Conservation (phyloP, 1,140 invertebrate genomes). For the Meloidogyne hapla region DNA sequence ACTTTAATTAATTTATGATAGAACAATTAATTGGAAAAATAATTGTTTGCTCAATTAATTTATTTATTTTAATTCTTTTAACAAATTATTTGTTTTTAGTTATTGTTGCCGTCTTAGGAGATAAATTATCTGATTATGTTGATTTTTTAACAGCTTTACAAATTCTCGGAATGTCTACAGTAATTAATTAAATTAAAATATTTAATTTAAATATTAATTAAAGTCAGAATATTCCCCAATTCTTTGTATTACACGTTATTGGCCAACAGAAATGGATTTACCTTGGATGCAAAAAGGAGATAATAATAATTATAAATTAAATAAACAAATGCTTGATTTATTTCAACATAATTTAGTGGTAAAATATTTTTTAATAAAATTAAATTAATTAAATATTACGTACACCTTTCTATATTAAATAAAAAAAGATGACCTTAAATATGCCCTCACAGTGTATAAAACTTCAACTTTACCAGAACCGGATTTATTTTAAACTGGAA, state of each 20-base stretch:
- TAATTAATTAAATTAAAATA: neutral
- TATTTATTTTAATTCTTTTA: neutral
- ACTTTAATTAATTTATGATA: neutral
- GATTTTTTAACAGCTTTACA: conserved; percentile 33
- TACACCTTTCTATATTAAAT: too few species aligned
- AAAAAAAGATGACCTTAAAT: too few species aligned
- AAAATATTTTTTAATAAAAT: too few species aligned
- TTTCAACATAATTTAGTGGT: conserved; percentile 41
- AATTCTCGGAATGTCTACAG: conserved; percentile 17
- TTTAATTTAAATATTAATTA: neutral
- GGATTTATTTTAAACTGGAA: too few species aligned
- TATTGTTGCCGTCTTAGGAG: conserved; percentile 36
- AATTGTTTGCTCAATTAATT: too few species aligned
- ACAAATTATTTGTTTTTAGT: conserved; percentile 25
- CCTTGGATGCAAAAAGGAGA: conserved; percentile 15
- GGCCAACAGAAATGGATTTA: conserved; percentile 9
- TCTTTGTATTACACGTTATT: conserved; percentile 32
- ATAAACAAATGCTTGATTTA: conserved; percentile 13
- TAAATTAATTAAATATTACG: too few species aligned
- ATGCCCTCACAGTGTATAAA: too few species aligned
- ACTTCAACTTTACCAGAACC: too few species aligned
- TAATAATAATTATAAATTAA: conserved; percentile 24
- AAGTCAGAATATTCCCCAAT: conserved; percentile 33
- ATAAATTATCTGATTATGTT: conserved; percentile 23
- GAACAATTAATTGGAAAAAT: too few species aligned